A percentile compares a stretch with the other conserved stretches of the same genome.
These are phyloP conservation scores for Nemopilema nomurai DNA, from an alignment of 30 jellyfish, hydroid and myxozoan species.

Conservation along the genomic window DNA sequence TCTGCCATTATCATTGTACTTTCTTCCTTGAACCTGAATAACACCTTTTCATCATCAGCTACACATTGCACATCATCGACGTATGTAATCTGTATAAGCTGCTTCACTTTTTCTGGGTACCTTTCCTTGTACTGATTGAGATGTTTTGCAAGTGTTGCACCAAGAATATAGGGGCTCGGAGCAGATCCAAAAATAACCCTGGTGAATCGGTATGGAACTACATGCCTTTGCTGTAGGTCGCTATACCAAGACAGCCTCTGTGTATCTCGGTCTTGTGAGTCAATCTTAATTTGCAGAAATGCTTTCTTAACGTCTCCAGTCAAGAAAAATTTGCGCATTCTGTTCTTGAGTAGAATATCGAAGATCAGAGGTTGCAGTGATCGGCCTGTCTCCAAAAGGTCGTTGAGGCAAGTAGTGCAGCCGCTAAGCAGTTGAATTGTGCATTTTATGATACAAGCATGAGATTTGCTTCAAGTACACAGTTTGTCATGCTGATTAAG, in stretches of 20 bases:
- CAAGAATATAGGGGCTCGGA: slow-evolving; percentile 62
- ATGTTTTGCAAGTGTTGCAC: slow-evolving; percentile 57
- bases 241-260: slow-evolving; percentile 63
- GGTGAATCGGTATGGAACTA: slow-evolving; percentile 59
- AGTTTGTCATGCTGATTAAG: too few relatives aligned
- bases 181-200: too few relatives aligned
- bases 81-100: not conserved
- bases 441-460: too few relatives aligned
- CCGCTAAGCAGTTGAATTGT: too few relatives aligned
- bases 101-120: slow-evolving; percentile 1
- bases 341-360: slow-evolving; percentile 65
- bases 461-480: too few relatives aligned
- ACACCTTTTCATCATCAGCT: slow-evolving; percentile 10
- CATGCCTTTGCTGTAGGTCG: slow-evolving; percentile 42
- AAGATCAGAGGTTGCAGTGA: slow-evolving; percentile 58
- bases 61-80: slow-evolving; percentile 28
- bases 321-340: slow-evolving; percentile 45
- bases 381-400: slow-evolving; percentile 79
- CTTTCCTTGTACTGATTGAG: slow-evolving; percentile 28
- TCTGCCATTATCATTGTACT: slow-evolving; percentile 28
- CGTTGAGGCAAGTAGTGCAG: slow-evolving; percentile 82
- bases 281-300: slow-evolving; percentile 63
- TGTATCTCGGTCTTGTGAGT: slow-evolving; percentile 65
- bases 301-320: slow-evolving; percentile 81
- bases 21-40: slow-evolving; percentile 13